Conservation (phyloP, 2,113 vertebrate species). For the Lophura nycthemera region DNA sequence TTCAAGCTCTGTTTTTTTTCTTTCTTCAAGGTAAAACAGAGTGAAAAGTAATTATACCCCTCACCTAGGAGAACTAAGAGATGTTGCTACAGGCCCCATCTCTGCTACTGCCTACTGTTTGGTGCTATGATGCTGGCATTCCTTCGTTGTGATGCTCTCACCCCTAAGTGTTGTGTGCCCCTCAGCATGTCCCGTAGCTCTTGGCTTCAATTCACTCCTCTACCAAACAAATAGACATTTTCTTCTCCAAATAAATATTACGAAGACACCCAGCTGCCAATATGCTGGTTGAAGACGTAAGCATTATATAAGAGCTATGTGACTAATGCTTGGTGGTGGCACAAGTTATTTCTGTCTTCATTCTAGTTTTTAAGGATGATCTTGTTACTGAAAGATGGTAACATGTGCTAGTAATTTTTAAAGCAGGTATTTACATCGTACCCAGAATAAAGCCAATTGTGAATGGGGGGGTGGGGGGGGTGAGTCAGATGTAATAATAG, state of each 20-base stretch:
- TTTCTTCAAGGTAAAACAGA: background rate
- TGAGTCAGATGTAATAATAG: background rate
- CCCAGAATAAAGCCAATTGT: background rate
- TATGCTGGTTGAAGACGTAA: constrained; percentile 24
- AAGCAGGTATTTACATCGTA: constrained; percentile 25
- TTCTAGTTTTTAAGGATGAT: constrained; percentile 57
- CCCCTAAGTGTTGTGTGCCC: background rate
- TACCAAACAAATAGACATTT: background rate
- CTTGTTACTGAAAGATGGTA: constrained; percentile 39
- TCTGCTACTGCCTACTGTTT: background rate
- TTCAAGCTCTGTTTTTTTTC: background rate
- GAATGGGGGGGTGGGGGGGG: background rate
- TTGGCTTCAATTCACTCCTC: background rate
- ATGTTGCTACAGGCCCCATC: accelerated
- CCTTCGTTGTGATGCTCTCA: background rate
- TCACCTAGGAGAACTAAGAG: background rate
- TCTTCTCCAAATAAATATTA: constrained; percentile 15
- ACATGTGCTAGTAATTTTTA: background rate
- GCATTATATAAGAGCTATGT: constrained; percentile 63
- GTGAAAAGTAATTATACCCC: background rate
- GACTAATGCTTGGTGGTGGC: constrained; percentile 61
- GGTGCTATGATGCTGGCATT: background rate
- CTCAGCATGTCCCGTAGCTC: background rate
- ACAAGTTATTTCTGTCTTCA: constrained; percentile 61
- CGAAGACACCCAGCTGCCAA: constrained; percentile 3